phyloP scores from a whole-genome alignment of 2,888 invertebrate species.

The Azorinus chamasolen region DNA sequence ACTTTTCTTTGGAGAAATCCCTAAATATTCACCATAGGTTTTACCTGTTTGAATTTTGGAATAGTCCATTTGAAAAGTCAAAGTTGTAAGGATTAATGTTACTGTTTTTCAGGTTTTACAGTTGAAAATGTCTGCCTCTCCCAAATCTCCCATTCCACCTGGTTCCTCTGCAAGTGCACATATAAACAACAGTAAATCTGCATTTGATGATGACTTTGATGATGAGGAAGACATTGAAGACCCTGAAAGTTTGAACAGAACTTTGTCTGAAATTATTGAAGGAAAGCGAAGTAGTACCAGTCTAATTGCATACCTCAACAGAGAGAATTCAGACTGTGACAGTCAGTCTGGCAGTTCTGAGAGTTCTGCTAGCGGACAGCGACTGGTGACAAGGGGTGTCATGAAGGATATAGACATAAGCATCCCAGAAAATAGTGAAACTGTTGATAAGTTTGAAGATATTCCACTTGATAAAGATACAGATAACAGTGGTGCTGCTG shows the following conservation, averaged over 20 bases:
- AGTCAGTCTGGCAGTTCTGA: conserved; percentile 61
- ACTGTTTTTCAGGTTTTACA: conserved; percentile 80
- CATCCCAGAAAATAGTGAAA: not conserved
- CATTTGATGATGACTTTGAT: conserved; percentile 74
- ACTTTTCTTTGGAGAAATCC: too few species aligned
- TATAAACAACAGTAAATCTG: conserved; percentile 56
- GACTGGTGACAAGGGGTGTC: not conserved
- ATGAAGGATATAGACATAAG: not conserved
- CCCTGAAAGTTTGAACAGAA: conserved; percentile 79
- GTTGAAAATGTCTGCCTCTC: conserved; percentile 78
- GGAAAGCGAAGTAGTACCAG: conserved; percentile 69
- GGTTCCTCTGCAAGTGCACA: conserved; percentile 41
- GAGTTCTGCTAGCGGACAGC: conserved; percentile 24
- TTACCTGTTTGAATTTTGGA: too few species aligned
- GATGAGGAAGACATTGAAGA: conserved; percentile 76
- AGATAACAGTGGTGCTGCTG: not conserved
- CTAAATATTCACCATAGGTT: too few species aligned
- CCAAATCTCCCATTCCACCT: conserved; percentile 50
- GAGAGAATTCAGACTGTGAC: conserved; percentile 63
- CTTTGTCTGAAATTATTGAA: conserved; percentile 81
- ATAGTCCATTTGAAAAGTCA: too few species aligned
- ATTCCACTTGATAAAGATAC: not conserved
- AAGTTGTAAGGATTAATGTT: too few species aligned
- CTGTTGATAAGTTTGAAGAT: not conserved
- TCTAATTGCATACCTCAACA: conserved; percentile 56